Percentiles rank a stretch among this genome's conserved stretches.
Evolutionary conservation across 2,888 invertebrate genomes (phyloP).

Genomic region (Smittia sp.): DNA sequence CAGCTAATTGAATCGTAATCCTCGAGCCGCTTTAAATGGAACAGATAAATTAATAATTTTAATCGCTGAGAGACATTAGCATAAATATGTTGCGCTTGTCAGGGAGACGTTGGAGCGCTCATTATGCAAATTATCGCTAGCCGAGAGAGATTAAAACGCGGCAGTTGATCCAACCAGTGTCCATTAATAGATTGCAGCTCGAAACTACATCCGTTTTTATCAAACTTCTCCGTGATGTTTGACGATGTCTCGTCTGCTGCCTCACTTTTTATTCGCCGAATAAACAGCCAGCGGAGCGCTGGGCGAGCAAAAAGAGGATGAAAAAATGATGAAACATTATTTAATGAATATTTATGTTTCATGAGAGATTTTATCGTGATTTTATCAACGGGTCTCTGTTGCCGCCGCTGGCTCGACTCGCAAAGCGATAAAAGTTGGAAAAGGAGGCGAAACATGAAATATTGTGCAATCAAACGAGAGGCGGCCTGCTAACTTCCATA

Average conservation of each 20-base stretch:
- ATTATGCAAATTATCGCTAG: neutral
- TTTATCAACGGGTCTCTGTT: neutral
- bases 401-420: neutral
- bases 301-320: neutral
- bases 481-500: neutral
- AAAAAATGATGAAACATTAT: conserved; percentile 37
- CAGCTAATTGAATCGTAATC: conserved; percentile 32
- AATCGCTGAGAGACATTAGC: conserved; percentile 25
- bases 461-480: neutral
- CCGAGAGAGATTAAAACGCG: neutral
- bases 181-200: neutral
- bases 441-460: neutral
- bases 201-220: neutral
- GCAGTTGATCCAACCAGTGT: neutral
- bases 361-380: conserved; percentile 3
- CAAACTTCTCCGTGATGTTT: neutral
- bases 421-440: neutral
- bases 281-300: neutral
- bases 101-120: neutral
- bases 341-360: conserved; percentile 35
- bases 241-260: neutral
- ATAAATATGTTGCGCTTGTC: conserved; percentile 35
- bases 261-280: neutral
- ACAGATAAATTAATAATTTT: conserved; percentile 29
- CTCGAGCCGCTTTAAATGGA: neutral